These are phyloP conservation scores for Lasius fuliginosus DNA, from an alignment of 2,888 invertebrate genomes.

Conservation along the genomic window DNA sequence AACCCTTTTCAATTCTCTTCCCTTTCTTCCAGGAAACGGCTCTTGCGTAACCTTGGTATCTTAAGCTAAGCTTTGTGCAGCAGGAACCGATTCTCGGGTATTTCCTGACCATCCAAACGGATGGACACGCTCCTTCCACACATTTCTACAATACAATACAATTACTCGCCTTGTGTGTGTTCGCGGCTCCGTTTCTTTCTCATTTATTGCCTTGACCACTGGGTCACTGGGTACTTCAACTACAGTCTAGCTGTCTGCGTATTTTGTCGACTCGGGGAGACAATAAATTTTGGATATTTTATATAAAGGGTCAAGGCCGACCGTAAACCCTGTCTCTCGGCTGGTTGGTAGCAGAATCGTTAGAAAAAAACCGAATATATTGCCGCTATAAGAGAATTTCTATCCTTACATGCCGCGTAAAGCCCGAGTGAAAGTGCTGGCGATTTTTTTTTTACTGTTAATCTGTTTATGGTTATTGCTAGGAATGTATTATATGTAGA, in stretches of 20 bases:
- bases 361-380: neutral
- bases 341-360: neutral
- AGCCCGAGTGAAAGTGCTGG: neutral
- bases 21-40: neutral
- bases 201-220: slow-evolving; percentile 16
- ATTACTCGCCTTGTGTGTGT: neutral
- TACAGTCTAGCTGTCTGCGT: neutral
- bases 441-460: neutral
- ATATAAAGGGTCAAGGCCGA: slow-evolving; percentile 61
- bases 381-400: neutral
- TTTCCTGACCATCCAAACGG: neutral
- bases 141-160: slow-evolving; percentile 4
- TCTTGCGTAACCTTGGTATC: neutral
- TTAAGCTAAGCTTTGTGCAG: neutral
- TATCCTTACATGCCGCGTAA: neutral
- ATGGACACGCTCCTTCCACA: neutral
- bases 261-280: neutral
- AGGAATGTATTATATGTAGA: neutral
- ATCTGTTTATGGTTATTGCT: slow-evolving; percentile 26
- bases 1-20: neutral
- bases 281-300: slow-evolving; percentile 69
- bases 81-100: neutral
- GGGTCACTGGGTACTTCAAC: neutral
- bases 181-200: neutral
- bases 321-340: slow-evolving; percentile 56